phyloP scores from a whole-genome alignment of 53 echinoderm and acorn worm genomes.

The Astropecten irregularis region DNA sequence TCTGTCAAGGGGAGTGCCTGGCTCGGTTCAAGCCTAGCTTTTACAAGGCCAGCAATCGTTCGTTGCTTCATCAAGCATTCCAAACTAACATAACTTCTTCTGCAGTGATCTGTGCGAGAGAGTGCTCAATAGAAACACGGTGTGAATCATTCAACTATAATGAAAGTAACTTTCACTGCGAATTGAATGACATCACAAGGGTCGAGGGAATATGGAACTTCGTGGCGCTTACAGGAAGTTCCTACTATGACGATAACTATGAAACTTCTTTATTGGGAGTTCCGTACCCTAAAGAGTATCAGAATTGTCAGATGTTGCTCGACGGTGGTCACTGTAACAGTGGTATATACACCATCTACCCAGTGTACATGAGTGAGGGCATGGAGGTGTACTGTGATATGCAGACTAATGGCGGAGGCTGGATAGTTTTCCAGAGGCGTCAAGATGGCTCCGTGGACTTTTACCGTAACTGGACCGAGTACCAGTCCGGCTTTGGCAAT shows the following conservation, averaged over 20 bases:
- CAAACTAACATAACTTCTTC: too few species aligned
- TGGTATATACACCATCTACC: slow-evolving; percentile 10
- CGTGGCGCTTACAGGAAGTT: not conserved
- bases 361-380: not conserved
- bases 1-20: too few species aligned
- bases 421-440: too few species aligned
- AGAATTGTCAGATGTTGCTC: not conserved
- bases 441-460: too few species aligned
- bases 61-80: too few species aligned
- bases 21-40: not conserved
- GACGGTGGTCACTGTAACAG: not conserved
- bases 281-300: not conserved
- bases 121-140: not conserved
- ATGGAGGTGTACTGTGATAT: too few species aligned
- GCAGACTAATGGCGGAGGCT: too few species aligned
- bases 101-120: too few species aligned
- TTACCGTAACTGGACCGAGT: too few species aligned
- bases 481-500: slow-evolving; percentile 1
- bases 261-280: not conserved
- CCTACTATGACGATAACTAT: not conserved
- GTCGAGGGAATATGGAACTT: not conserved
- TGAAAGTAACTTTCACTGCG: too few species aligned
- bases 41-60: not conserved
- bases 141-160: not conserved
- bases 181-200: not conserved